Conservation (phyloP, 1,140 invertebrate species). For the Tachypleus tridentatus region DNA sequence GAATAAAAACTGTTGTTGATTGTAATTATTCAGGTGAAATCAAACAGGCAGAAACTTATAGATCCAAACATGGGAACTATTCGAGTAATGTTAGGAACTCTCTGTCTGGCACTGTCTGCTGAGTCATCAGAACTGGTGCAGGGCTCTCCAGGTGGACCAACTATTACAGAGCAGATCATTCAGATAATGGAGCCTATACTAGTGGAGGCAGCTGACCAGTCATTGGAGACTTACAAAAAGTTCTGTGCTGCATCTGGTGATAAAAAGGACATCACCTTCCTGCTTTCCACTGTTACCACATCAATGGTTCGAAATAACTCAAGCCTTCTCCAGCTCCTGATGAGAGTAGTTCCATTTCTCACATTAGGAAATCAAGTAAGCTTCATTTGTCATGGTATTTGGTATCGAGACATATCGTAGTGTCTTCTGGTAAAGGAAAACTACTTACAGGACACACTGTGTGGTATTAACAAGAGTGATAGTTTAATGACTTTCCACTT, state of each 20-base stretch:
- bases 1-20: background rate
- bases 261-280: constrained; percentile 54
- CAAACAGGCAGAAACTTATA: constrained; percentile 38
- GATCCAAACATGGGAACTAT: constrained; percentile 55
- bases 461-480: no score
- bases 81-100: constrained; percentile 49
- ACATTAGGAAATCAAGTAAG: constrained; percentile 39
- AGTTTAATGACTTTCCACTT: no score
- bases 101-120: constrained; percentile 40
- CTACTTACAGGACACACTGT: no score
- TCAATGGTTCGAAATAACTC: constrained; percentile 29
- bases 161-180: constrained; percentile 67
- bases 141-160: constrained; percentile 46
- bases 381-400: background rate
- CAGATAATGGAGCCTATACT: constrained; percentile 89
- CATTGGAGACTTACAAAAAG: constrained; percentile 56
- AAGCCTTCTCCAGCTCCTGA: constrained; percentile 48
- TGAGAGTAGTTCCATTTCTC: constrained; percentile 78
- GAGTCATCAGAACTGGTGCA: constrained; percentile 42
- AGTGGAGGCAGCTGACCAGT: constrained; percentile 69
- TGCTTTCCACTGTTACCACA: constrained; percentile 13
- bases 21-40: constrained; percentile 21
- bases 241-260: constrained; percentile 75
- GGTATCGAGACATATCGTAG: background rate
- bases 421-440: no score